phyloP scores from a whole-genome alignment of 2,113 vertebrate genomes.

The Stegostoma tigrinum region DNA sequence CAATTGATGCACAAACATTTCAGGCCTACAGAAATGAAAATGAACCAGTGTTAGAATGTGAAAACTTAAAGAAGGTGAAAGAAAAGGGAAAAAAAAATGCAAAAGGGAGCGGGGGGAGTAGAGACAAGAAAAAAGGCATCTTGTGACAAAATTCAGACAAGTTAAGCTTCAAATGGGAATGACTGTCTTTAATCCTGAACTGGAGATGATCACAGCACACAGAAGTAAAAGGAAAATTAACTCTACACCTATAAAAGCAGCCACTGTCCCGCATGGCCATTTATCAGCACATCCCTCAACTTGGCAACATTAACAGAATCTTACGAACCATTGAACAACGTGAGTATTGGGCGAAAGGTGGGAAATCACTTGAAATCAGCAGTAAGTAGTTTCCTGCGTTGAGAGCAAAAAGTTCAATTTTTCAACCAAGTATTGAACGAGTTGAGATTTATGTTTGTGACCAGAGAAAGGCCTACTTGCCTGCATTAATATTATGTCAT shows the following conservation, averaged over 20 bases:
- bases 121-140: not conserved
- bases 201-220: not conserved
- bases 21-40: conserved; percentile 61
- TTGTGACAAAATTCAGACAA: not conserved
- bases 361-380: no score
- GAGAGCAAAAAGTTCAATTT: no score
- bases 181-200: not conserved
- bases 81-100: not conserved
- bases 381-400: no score
- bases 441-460: no score
- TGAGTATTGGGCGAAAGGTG: no score
- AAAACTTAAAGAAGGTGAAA: not conserved
- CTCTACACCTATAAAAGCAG: not conserved
- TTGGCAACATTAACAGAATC: not conserved
- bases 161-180: not conserved
- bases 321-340: no score
- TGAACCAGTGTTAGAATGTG: not conserved
- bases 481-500: no score
- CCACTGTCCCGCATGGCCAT: not conserved
- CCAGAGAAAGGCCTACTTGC: no score
- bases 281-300: not conserved
- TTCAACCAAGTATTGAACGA: no score
- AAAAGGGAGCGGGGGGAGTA: not conserved
- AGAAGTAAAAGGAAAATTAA: not conserved
- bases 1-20: conserved; percentile 87